phyloP scores from a whole-genome alignment of 2,888 invertebrate genomes.

The Orthonychiurus folsomi region DNA sequence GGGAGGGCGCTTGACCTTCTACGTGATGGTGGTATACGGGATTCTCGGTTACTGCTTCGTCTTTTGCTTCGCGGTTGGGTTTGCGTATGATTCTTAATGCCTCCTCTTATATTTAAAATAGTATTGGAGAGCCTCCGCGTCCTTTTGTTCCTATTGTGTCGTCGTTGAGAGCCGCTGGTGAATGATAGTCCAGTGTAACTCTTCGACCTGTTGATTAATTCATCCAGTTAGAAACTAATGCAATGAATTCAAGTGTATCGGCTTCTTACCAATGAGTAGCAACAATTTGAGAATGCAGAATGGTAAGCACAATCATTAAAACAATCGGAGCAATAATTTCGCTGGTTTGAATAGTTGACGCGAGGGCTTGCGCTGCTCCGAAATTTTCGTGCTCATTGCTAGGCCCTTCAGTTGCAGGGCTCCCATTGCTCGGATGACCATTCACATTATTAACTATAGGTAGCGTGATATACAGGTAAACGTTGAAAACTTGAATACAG shows the following conservation, averaged over 20 bases:
- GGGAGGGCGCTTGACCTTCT: slow-evolving; percentile 14
- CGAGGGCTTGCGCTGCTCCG: background rate
- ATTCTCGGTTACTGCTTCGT: background rate
- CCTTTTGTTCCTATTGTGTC: background rate
- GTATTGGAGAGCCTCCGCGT: background rate
- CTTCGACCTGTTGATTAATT: slow-evolving; percentile 2
- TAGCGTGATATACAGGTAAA: slow-evolving; percentile 48
- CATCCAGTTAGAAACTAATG: slow-evolving; percentile 1
- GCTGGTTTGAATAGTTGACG: slow-evolving; percentile 32
- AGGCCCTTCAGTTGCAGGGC: slow-evolving; percentile 8
- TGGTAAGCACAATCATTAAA: slow-evolving; percentile 63
- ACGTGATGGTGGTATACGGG: slow-evolving; percentile 16
- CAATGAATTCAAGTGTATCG: too few relatives aligned
- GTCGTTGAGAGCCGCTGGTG: background rate
- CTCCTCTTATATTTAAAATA: background rate
- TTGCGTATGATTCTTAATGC: background rate
- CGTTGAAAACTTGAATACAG: slow-evolving; percentile 60
- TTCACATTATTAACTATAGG: slow-evolving; percentile 9
- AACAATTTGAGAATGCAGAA: slow-evolving; percentile 73
- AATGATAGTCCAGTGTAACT: background rate
- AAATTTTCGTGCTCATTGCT: background rate
- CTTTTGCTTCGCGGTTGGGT: background rate
- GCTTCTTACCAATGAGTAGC: slow-evolving; percentile 55
- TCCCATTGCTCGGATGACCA: background rate
- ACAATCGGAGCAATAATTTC: slow-evolving; percentile 64